Conservation (phyloP, 92 coral and sea anemone genomes). For the Blastomussa wellsi region DNA sequence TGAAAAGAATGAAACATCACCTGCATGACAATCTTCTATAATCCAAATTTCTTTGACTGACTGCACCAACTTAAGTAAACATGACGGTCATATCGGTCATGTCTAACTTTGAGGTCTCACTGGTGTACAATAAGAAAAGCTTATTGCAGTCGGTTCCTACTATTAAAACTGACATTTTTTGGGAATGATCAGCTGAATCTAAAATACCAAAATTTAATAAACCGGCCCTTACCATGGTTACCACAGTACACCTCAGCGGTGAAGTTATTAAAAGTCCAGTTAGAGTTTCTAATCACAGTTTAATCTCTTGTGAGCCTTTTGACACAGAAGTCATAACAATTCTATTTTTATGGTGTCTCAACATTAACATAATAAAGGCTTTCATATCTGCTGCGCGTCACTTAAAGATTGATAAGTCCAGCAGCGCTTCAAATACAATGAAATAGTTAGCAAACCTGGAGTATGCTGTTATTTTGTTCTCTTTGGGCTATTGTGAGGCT, state of each 20-base stretch:
- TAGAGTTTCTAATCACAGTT: not conserved
- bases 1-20: not conserved
- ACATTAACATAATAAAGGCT: conserved; percentile 5
- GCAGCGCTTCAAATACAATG: not conserved
- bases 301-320: conserved; percentile 4
- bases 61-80: not conserved
- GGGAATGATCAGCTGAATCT: not conserved
- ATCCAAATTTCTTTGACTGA: not conserved
- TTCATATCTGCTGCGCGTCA: not conserved
- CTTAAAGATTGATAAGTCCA: not conserved
- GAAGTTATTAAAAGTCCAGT: not conserved
- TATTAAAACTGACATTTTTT: not conserved
- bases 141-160: not conserved
- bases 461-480: not conserved
- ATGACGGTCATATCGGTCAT: not conserved
- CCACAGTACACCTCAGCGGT: not conserved
- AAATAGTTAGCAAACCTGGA: not conserved
- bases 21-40: not conserved
- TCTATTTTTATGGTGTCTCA: not conserved
- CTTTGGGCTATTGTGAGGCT: not conserved
- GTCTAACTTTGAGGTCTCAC: not conserved
- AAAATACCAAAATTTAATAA: not conserved
- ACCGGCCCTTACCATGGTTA: not conserved
- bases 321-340: conserved; percentile 15
- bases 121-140: not conserved